A percentile compares a stretch with the other conserved stretches of the same genome.
phyloP scores from a whole-genome alignment of 2,888 invertebrate species.

The Troides aeacus region DNA sequence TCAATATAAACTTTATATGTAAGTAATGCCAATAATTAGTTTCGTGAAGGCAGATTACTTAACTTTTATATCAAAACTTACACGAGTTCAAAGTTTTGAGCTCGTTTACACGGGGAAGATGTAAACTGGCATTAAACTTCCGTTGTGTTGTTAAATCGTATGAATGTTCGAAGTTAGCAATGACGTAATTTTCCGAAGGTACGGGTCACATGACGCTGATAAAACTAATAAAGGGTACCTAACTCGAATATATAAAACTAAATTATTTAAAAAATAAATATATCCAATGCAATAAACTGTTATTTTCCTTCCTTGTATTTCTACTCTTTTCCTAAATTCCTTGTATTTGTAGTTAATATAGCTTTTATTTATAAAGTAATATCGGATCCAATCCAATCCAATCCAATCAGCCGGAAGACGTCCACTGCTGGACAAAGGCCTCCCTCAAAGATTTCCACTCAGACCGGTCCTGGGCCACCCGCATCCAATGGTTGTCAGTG shows the following conservation, averaged over 20 bases:
- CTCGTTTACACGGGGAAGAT: constrained; percentile 5
- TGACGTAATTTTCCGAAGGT: neutral
- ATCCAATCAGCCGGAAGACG: too few species aligned
- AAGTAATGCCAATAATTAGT: neutral
- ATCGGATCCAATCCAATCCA: too few species aligned
- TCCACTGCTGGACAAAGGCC: too few species aligned
- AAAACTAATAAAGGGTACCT: neutral
- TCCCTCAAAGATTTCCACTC: too few species aligned
- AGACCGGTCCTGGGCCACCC: too few species aligned
- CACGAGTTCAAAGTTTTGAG: neutral
- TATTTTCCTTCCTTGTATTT: too few species aligned
- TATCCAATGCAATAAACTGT: neutral
- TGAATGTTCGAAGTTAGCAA: neutral
- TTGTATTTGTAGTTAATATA: too few species aligned
- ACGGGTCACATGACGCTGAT: neutral
- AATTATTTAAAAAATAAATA: neutral
- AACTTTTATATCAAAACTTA: neutral
- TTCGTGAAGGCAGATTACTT: neutral
- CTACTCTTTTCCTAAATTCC: too few species aligned
- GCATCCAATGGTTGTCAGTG: too few species aligned
- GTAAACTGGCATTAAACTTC: constrained; percentile 13
- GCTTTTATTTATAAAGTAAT: too few species aligned
- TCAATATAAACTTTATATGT: neutral
- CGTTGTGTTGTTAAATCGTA: neutral
- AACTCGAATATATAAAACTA: neutral